A percentile compares a stretch with the other conserved stretches of the same genome.
Evolutionary conservation across 2,113 vertebrate genomes (phyloP).

Genomic region (Podarcis cretensis): DNA sequence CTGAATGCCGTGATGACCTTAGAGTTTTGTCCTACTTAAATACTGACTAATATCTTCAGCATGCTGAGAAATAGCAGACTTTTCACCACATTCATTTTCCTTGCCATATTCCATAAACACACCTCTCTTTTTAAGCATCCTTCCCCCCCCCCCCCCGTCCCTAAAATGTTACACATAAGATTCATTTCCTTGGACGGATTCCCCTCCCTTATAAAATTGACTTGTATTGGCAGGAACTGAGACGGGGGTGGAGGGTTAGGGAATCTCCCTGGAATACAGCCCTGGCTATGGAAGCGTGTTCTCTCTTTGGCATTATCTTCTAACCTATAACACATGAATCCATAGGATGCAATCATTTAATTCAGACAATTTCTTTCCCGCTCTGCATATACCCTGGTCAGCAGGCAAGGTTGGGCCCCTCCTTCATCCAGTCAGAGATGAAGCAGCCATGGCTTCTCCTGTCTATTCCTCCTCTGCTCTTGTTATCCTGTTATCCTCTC

Average conservation of each 20-base stretch:
- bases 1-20: slow-evolving; percentile 11
- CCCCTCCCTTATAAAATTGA: slow-evolving; percentile 42
- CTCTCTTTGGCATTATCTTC: slow-evolving; percentile 22
- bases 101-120: slow-evolving; percentile 52
- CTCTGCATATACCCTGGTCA: neutral
- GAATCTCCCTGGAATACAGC: slow-evolving; percentile 35
- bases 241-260: slow-evolving; percentile 8
- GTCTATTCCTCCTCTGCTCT: neutral
- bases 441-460: neutral
- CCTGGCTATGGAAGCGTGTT: slow-evolving; percentile 31
- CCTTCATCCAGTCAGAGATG: neutral
- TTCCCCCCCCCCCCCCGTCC: neutral
- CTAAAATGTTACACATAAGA: slow-evolving; percentile 26
- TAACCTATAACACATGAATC: slow-evolving; percentile 12
- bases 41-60: slow-evolving; percentile 42
- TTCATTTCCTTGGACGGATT: slow-evolving; percentile 46
- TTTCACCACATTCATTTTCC: slow-evolving; percentile 42
- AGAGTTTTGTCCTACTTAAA: slow-evolving; percentile 44
- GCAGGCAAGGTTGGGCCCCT: neutral
- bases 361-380: neutral
- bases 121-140: slow-evolving; percentile 32
- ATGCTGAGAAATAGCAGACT: slow-evolving; percentile 30
- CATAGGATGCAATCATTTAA: slow-evolving; percentile 18
- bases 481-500: too few species aligned
- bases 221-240: slow-evolving; percentile 41